Base-by-base conservation (phyloP, 2,888 invertebrate species). In the Clusia tigrina region DNA sequence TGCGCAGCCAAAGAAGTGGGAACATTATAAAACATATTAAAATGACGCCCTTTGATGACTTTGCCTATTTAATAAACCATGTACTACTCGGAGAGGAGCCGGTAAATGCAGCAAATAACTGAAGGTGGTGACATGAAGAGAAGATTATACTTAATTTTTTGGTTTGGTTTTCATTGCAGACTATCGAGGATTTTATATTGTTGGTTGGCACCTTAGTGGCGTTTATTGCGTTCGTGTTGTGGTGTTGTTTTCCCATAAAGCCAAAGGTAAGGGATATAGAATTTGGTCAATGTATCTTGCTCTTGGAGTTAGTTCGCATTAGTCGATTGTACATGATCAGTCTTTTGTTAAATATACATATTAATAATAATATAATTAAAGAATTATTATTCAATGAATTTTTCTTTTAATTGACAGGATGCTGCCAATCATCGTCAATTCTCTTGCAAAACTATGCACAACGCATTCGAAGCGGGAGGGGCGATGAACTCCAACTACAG, bases 221-320 rank as follows among this genome's bases (percentile, higher is more conserved):
- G 54, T 88, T 88, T 75, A 85, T 88, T 65, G 88, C 88, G 24
- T 88, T 88, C 74, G 85, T 88, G 63, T 78, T 88, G 25, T 88
- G 88, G 88, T 88, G 88, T 76, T 88, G 88, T 76, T 88, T 88
- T 78, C 88, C 88, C 61, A 84, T 86, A 68, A 85, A 85, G 66
- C 86, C 86, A 56, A 86, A 85, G 79, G 86, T 82, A 68, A 57
- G 64, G 67, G 42, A n/a, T 53, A 37, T 23, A 15, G 10, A 46
- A n/a, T 12, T 17, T 15, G 15, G 38, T 37, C 9, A 37, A 37
- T 15, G 38, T 15, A 15, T 9, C 15, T 37, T 37, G 15, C 10
- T 12, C 38, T 12, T 12, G 15, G 9, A 37, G 38, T 37, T 12
- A 37, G 9, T 12, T 12, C 9, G 15, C 15, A 37, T 12, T 37